Conservation (phyloP, 2,797 vertebrate species). For the Lacerta agilis region DNA sequence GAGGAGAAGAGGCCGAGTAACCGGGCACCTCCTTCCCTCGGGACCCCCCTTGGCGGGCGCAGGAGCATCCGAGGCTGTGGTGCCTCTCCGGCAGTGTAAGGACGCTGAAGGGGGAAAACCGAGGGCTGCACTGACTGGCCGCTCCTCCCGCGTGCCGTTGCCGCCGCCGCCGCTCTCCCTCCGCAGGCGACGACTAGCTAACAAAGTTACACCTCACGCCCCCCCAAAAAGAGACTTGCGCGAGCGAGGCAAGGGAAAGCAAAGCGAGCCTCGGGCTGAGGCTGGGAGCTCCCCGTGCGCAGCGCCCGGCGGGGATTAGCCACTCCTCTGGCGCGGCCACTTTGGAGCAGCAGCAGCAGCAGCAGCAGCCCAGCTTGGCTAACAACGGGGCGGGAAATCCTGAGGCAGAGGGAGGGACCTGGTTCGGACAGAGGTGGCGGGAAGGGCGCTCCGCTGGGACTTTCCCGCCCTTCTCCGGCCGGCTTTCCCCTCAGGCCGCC, state of each 20-base stretch:
- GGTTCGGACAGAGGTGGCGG: conserved; percentile 15
- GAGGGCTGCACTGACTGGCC: not conserved
- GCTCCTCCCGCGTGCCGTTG: not conserved
- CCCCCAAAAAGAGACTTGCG: not conserved
- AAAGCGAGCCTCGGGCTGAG: not conserved
- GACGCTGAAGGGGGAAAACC: not conserved
- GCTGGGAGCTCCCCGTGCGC: not conserved
- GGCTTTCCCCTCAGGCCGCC: not conserved
- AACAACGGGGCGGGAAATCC: not conserved
- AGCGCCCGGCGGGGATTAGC: not conserved
- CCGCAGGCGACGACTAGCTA: not conserved
- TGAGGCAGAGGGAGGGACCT: not conserved
- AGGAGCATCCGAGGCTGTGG: not conserved
- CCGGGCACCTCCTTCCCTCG: conserved; percentile 40
- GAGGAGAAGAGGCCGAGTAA: not conserved
- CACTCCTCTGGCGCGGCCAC: conserved; percentile 17
- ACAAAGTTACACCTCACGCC: conserved; percentile 13
- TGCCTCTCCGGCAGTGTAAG: conserved; percentile 11
- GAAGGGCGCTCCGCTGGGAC: conserved; percentile 1
- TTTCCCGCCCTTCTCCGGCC: conserved; percentile 43
- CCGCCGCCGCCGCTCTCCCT: not conserved
- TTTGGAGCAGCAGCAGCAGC: conserved; percentile 2
- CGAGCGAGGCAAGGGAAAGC: not conserved
- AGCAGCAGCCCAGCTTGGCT: not conserved
- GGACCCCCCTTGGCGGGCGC: conserved; percentile 12